Evolutionary conservation across 2,888 invertebrate genomes (phyloP).

Genomic region (Cerceris rybyensis): DNA sequence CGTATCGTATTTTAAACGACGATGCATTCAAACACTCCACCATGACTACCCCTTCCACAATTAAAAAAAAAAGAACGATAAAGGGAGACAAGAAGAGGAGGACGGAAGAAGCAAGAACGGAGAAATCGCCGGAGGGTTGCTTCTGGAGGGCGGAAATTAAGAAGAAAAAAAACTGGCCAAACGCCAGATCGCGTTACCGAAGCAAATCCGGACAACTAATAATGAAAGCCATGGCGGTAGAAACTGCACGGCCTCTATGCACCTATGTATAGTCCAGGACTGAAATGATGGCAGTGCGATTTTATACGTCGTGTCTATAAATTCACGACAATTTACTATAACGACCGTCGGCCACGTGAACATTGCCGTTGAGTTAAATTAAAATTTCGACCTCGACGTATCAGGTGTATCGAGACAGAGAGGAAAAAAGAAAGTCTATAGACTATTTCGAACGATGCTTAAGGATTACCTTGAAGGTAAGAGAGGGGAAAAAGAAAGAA

Average conservation of each 20-base stretch:
- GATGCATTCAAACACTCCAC: background rate
- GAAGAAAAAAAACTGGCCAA: conserved; percentile 61
- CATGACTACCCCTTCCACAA: background rate
- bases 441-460: conserved; percentile 30
- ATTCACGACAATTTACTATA: conserved; percentile 61
- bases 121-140: conserved; percentile 30
- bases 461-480: conserved; percentile 22
- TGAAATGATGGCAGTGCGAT: conserved; percentile 20
- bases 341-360: conserved; percentile 51
- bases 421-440: conserved; percentile 20
- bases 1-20: conserved; percentile 30
- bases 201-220: conserved; percentile 66
- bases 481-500: conserved; percentile 29
- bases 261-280: conserved; percentile 20
- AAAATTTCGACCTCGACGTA: conserved; percentile 45
- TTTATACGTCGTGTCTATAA: conserved; percentile 48
- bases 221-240: conserved; percentile 54
- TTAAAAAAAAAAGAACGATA: background rate
- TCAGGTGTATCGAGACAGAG: conserved; percentile 16
- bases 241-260: no score
- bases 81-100: background rate
- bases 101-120: background rate
- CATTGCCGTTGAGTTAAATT: conserved; percentile 45
- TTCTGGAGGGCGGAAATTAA: conserved; percentile 59
- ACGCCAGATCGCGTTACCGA: conserved; percentile 64